Base-by-base conservation (phyloP, 2,797 vertebrate species). In the Eulemur rubriventer region DNA sequence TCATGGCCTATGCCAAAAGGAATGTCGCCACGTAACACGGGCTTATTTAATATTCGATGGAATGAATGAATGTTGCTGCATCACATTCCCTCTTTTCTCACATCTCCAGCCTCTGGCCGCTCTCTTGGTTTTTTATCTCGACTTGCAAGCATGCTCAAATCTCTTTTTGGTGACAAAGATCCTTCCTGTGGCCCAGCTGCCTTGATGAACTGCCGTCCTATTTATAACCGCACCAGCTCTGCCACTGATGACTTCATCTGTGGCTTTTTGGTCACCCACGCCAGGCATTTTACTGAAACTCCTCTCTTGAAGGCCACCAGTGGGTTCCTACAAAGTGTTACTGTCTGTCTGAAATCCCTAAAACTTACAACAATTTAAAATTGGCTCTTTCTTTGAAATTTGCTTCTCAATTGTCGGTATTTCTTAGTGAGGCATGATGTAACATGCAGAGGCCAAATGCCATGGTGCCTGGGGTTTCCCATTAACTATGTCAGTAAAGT, bases 11-110 rank as follows among this genome's bases (percentile, higher is more conserved):
- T 50, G n/a, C 57, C 12, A 6, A 20, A 41, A 28, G 48, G 75
- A 61, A 13, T 17, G 28, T 28, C 7, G 28, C 22, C n/a, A 0
- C 5, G 0, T 6, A 13, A 28, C 4, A 38, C 1, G 4, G 16
- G 48, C 69, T 73, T 33, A 16, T 17, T 84, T 38, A 38, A 14
- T 24, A 1, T 22, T 43, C 11, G 4, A 1, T 4, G 50, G 22
- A 28, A 26, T 1, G 41, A 61, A 28, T 18, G 20, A 46, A 4
- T 2, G 20, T 2, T 28, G 41, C 57, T 17, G 76, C 4, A 3
- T 67, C 48, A 0, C 10, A 0, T 0, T 0, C 2, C 14, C 11
- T 7, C 0, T 38, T 61, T 48, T 55, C 78, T 92, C 78, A 13
- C 12, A 11, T 7, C 41, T 14, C n/a, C 33, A 38, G 14, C 48